Evolutionary conservation across 2,888 invertebrate genomes (phyloP).

Genomic region (Smittia aterrima): DNA sequence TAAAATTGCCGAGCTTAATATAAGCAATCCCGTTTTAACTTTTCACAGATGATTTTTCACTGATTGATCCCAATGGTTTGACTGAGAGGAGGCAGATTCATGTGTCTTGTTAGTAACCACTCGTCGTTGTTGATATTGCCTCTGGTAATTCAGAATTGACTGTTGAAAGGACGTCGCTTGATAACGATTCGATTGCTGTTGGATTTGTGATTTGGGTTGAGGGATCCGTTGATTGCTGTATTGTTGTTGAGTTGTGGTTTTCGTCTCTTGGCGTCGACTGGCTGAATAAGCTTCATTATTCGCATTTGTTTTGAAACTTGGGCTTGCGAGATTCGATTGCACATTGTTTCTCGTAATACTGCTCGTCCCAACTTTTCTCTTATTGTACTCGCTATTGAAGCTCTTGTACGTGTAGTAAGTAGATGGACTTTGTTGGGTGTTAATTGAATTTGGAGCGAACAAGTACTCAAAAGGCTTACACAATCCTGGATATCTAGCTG

Average conservation of each 20-base stretch:
- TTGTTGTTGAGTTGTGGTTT: constrained; percentile 22
- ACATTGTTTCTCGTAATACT: constrained; percentile 22
- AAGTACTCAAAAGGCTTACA: constrained; percentile 54
- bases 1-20: too few relatives aligned
- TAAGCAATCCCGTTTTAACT: not conserved
- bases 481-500: constrained; percentile 71
- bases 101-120: not conserved
- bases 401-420: constrained; percentile 24
- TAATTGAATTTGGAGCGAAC: constrained; percentile 15
- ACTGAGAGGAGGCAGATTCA: constrained; percentile 24
- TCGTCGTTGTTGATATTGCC: constrained; percentile 3
- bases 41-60: constrained; percentile 21
- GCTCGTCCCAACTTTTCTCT: constrained; percentile 18
- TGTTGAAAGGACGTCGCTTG: constrained; percentile 16
- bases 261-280: not conserved
- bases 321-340: not conserved
- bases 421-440: not conserved
- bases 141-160: not conserved
- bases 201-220: constrained; percentile 3
- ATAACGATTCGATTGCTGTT: not conserved
- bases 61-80: constrained; percentile 26
- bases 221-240: constrained; percentile 5
- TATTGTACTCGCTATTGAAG: constrained; percentile 6
- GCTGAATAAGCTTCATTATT: constrained; percentile 33
- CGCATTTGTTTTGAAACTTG: not conserved